These are phyloP conservation scores for Semicossyphus pulcher DNA, from an alignment of 2,113 vertebrate genomes.

Conservation along the genomic window DNA sequence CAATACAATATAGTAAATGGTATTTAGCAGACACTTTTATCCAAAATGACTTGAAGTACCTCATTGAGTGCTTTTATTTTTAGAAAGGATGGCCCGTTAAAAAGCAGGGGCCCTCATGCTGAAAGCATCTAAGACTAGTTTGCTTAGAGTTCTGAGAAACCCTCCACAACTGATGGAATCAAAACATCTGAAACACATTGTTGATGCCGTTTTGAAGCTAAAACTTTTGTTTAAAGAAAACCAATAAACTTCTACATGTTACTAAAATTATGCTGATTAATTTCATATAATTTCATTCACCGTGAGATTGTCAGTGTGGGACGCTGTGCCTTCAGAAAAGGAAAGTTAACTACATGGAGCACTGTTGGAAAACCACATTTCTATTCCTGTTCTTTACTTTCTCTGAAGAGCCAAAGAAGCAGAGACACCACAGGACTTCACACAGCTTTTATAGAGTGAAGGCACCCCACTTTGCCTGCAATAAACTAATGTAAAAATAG, in stretches of 20 bases:
- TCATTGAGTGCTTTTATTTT: constrained; percentile 81
- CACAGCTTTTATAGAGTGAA: neutral
- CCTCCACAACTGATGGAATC: no score
- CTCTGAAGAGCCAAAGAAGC: neutral
- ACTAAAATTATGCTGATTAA: no score
- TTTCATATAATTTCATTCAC: neutral
- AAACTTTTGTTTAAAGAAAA: neutral
- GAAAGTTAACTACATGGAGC: neutral
- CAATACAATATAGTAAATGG: constrained; percentile 78
- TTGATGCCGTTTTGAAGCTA: no score
- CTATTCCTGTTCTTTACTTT: neutral
- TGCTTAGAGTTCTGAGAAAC: no score
- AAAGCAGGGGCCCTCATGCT: constrained; percentile 19
- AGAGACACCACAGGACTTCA: neutral
- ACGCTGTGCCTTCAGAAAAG: no score
- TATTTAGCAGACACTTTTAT: constrained; percentile 79
- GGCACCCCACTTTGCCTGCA: neutral
- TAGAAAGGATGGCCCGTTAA: constrained; percentile 55
- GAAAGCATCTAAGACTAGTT: constrained; percentile 9
- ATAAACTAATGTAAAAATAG: neutral
- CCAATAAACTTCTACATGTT: neutral
- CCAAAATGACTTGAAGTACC: constrained; percentile 69
- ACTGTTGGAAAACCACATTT: neutral
- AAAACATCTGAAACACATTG: neutral
- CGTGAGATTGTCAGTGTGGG: no score